Base-by-base conservation (phyloP, 2,888 invertebrate genomes). In the Phytoseiulus persimilis region DNA sequence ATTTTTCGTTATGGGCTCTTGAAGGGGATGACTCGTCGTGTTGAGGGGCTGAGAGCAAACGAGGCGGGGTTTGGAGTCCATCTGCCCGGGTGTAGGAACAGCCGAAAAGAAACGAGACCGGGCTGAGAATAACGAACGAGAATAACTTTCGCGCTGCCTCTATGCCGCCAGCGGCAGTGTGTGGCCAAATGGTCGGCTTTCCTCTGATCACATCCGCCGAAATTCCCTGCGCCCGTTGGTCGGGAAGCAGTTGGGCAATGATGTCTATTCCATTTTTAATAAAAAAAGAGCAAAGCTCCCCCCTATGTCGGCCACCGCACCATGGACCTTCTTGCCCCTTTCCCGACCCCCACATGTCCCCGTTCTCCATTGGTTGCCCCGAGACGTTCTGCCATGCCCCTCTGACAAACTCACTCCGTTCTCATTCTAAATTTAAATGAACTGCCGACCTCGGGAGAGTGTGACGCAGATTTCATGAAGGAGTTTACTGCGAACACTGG, bases 341-440 rank as follows among this genome's bases (percentile, higher is more conserved):
- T 65, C 18, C 65, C 14, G 5, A 18, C 1, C 65, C 65, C 65
- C 65, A 2, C 14, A 23, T 65, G 65, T 65, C 65, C 65, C 65
- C 28, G 2, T 23, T 28, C 65, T 65, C 65, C 11, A 14, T 65
- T 65, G 65, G 23, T 65, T 3, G 65, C 14, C 23, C 65, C 28
- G 65, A 65, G 65, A 65, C 65, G 65, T 65, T 65, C 28, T 65
- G 65, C 65, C 65, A 65, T 65, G 65, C 65, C 65, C 65, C 65
- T 65, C 23, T 23, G 28, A 65, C 39, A 28, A 65, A 65, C 28
- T 65, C 65, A 65, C 65, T 65, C 65, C 65, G 28, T 87, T n/a
- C 87, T 87, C 45, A n/a, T 87, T 87, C 87, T 87, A 87, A 87
- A 87, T 87, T 87, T 87, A 87, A 87, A 87, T 87, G 87, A 65